Evolutionary conservation across 2,888 invertebrate species (phyloP).

Genomic region (Meandrusa payeni): DNA sequence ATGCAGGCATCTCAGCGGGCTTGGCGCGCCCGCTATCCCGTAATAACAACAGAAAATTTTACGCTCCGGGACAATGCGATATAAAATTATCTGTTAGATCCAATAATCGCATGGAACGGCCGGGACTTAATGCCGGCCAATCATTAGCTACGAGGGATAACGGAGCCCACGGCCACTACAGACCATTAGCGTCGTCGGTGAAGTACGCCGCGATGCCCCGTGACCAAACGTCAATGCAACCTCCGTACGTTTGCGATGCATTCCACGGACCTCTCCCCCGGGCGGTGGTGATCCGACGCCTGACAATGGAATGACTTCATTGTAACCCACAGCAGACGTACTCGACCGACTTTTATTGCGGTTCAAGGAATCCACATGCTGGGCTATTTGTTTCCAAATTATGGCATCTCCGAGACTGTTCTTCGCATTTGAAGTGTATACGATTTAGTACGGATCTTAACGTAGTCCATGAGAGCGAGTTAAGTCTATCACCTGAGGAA

Average conservation of each 20-base stretch:
- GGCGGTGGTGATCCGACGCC: slow-evolving; percentile 47
- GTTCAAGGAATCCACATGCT: slow-evolving; percentile 45
- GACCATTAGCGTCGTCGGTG: slow-evolving; percentile 52
- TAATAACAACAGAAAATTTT: slow-evolving; percentile 79
- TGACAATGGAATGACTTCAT: slow-evolving; percentile 76
- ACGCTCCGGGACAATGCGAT: slow-evolving; percentile 80
- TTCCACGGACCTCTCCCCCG: slow-evolving; percentile 54
- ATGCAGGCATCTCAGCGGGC: slow-evolving; percentile 17
- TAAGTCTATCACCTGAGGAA: too few relatives aligned
- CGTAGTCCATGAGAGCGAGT: slow-evolving; percentile 6
- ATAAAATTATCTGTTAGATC: slow-evolving; percentile 81
- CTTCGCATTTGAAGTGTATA: slow-evolving; percentile 6
- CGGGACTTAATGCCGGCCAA: slow-evolving; percentile 79
- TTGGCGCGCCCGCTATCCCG: slow-evolving; percentile 33
- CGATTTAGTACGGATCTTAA: slow-evolving; percentile 7
- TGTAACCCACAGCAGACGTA: slow-evolving; percentile 54
- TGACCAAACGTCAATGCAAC: slow-evolving; percentile 79
- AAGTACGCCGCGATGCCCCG: slow-evolving; percentile 59
- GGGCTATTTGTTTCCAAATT: slow-evolving; percentile 38
- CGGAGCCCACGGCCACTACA: slow-evolving; percentile 70
- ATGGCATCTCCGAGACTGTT: slow-evolving; percentile 17
- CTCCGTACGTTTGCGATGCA: slow-evolving; percentile 44
- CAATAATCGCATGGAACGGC: slow-evolving; percentile 79
- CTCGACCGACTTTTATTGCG: slow-evolving; percentile 51
- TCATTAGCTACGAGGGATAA: slow-evolving; percentile 81